phyloP scores from a whole-genome alignment of 2,113 vertebrate genomes.

The Hippocampus barbouri region DNA sequence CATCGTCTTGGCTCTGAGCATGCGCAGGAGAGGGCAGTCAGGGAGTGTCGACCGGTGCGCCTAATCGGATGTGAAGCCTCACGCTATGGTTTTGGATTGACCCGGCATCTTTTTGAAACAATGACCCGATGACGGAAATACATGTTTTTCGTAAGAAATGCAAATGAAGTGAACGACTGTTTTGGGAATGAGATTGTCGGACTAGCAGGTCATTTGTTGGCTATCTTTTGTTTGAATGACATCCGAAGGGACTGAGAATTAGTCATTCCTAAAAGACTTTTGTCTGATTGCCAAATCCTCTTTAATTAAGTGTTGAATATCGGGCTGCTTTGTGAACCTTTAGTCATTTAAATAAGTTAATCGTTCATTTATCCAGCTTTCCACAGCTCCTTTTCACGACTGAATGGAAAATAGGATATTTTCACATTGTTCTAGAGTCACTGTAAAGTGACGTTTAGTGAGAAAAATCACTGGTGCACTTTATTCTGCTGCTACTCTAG shows the following conservation, averaged over 20 bases:
- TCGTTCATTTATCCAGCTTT: background rate
- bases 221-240: slow-evolving; percentile 47
- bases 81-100: slow-evolving; percentile 28
- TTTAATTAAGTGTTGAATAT: background rate
- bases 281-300: slow-evolving; percentile 34
- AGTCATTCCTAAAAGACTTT: slow-evolving; percentile 36
- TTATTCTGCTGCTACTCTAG: slow-evolving; percentile 2
- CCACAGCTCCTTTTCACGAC: background rate
- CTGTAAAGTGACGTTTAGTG: slow-evolving; percentile 16
- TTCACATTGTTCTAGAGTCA: slow-evolving; percentile 18
- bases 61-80: slow-evolving; percentile 5
- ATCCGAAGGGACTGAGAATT: slow-evolving; percentile 55
- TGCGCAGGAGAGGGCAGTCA: slow-evolving; percentile 56
- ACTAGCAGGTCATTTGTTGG: slow-evolving; percentile 14
- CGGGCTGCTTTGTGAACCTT: background rate
- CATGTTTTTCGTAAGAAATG: slow-evolving; percentile 7
- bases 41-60: slow-evolving; percentile 72
- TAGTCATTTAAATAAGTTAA: background rate
- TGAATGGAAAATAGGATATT: background rate
- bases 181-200: slow-evolving; percentile 8
- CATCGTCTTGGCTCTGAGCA: slow-evolving; percentile 37
- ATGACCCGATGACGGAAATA: slow-evolving; percentile 33
- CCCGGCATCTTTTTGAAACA: slow-evolving; percentile 53
- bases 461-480: slow-evolving; percentile 11
- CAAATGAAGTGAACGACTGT: slow-evolving; percentile 4